Evolutionary conservation across 2,888 invertebrate genomes (phyloP), one percentile per base, ranked within the genome.

Genomic region (Osmoderma eremita): DNA sequence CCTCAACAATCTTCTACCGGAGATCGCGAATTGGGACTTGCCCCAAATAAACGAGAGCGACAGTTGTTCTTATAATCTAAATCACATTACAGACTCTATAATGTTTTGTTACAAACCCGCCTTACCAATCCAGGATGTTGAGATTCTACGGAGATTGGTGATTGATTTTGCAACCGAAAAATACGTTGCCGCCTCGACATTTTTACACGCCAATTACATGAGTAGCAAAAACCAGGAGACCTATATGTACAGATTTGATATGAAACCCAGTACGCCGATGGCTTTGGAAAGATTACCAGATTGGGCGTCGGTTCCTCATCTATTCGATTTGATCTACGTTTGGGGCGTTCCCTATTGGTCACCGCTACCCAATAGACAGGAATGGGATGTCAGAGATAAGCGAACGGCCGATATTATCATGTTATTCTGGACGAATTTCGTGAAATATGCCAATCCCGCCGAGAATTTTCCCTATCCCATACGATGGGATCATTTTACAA

Each of bases 241-340:
- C 1, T 93, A 87, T 75, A 84, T 90, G 1, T 93, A 93, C 77
- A 84, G 93, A 73, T 93, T 93, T 77, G 93, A 93, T 79, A 84
- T 88, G 73, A 90, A 91, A 72, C 90, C 92, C 0, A 87, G 87
- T 74, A 91, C 91, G 0, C 82, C 85, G 53, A 84, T 86, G 24
- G 89, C 87, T 2, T 86, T 86, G 50, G 87, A 88, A 30, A 88
- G 88, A 58, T 84, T 93, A 22, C 91, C 93, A 0, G 87, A 88
- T 50, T 93, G 93, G 93, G 87, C 91, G 0, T 88, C 88, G 15
- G 93, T 93, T 0, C 92, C 93, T 0, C 93, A 93, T 78, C 89
- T 92, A 79, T 92, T 89, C 73, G 94, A 94, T 79, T 85, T 93
- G 70, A 90, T 93, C 54, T 93, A 92, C 78, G 87, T 92, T 4